Percentiles rank a stretch among this genome's conserved stretches.
Evolutionary conservation across 2,888 invertebrate species (phyloP).

Genomic region (Eupeodes luniger): DNA sequence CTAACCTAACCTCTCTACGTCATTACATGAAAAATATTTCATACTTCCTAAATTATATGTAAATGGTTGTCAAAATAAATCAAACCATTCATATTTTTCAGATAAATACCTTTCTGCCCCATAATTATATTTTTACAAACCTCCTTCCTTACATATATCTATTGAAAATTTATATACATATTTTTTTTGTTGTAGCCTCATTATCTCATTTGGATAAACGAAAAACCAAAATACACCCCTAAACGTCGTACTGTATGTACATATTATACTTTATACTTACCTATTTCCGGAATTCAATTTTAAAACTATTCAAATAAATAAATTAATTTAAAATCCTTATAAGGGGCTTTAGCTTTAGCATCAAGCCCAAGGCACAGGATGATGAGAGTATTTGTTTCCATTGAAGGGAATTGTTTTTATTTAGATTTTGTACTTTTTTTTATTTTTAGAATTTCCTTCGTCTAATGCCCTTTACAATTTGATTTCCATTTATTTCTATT

Average conservation of each 20-base stretch:
- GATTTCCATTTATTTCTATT: background rate
- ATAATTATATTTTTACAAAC: no score
- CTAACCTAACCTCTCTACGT: no score
- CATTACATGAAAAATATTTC: no score
- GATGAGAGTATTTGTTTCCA: background rate
- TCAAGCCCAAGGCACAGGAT: background rate
- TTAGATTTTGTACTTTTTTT: background rate
- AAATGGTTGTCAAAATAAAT: no score
- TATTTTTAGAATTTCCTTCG: conserved; percentile 4
- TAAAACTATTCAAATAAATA: conserved; percentile 40
- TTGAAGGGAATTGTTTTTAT: background rate
- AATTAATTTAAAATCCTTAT: conserved; percentile 34
- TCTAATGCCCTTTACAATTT: background rate
- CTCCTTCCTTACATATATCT: no score
- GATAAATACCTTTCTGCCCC: no score
- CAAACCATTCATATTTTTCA: no score
- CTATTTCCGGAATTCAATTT: conserved; percentile 13
- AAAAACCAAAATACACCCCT: background rate
- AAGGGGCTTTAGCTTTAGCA: conserved; percentile 21
- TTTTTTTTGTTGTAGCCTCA: background rate
- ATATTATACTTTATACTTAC: no score
- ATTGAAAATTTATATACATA: background rate
- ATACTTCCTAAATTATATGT: no score
- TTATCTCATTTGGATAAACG: background rate
- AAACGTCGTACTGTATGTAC: background rate